Evolutionary conservation across 1,140 invertebrate genomes (phyloP), one percentile per base, ranked within the genome.

Genomic region (Drosophila nigrodunni): DNA sequence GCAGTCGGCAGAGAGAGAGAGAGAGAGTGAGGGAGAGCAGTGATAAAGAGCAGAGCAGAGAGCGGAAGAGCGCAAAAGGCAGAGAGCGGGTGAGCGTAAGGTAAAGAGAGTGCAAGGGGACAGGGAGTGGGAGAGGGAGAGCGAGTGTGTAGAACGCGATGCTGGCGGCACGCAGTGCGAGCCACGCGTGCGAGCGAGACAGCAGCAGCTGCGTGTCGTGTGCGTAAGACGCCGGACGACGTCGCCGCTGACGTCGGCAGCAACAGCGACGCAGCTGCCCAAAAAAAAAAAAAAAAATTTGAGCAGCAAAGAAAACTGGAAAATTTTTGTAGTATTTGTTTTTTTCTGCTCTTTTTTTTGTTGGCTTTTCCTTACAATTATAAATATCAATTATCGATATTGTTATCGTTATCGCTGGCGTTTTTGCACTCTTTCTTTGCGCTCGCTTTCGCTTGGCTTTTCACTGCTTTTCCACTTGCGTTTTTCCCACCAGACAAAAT

Each of bases 121-220:
- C n/a, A n/a, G n/a, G 15, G 15, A 15, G 15, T 15, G 18, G 18
- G 78, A 54, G 82, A 81, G 25, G 18, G 41, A 30, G 47, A 7
- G 25, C 3, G 15, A 4, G 8, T 9, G 59, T 18, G 64, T 13
- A 57, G 52, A 68, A 44, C 3, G 65, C 35, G 21, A 37, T 57
- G 52, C 55, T 15, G 13, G 9, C 15, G 21, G 18, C 43, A 11
- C 5, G 30, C 25, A 30, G 15, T 15, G 15, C 15, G 15, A 15
- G 15, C 15, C 15, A 15, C n/a, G 55, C 25, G 52, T 37, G 57
- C 13, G 37, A 86, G 68, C 71, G 78, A 57, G 82, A 87, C 10
- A 60, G 68, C 68, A 55, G 21, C 18, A 59, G 75, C 62, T 82
- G 74, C 80, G 64, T 80, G 67, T 78, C 61, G 71, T 50, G 82